Conservation (phyloP, 2,888 invertebrate genomes). For the Melanostoma scalare region DNA sequence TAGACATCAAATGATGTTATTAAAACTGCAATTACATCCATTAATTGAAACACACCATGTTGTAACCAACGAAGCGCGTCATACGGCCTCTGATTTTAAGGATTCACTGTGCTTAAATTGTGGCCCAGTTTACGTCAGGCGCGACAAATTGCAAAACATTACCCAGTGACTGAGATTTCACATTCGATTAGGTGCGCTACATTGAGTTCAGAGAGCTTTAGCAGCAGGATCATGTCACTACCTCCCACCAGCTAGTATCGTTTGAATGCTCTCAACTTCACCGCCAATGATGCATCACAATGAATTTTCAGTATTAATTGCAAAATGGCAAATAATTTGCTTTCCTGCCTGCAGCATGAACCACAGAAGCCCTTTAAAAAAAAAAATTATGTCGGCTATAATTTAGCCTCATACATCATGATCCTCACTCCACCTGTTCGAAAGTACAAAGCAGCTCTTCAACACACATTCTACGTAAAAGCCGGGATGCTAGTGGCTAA, state of each 20-base stretch:
- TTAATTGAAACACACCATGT: conserved; percentile 36
- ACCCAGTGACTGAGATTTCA: conserved; percentile 2
- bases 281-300: not conserved
- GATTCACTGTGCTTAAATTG: conserved; percentile 26
- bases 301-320: not conserved
- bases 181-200: not conserved
- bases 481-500: no score
- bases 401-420: not conserved
- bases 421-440: not conserved
- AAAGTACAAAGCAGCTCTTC: no score
- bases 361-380: not conserved
- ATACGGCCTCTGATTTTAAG: conserved; percentile 13
- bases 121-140: not conserved
- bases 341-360: not conserved
- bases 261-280: not conserved
- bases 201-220: not conserved
- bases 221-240: not conserved
- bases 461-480: no score
- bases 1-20: conserved; percentile 46
- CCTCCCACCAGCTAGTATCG: not conserved
- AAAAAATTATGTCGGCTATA: not conserved
- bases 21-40: conserved; percentile 28
- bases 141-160: not conserved
- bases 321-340: not conserved
- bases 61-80: conserved; percentile 36